These are phyloP conservation scores for Euclidia mi DNA, from an alignment of 2,888 invertebrate genomes.

Conservation along the genomic window DNA sequence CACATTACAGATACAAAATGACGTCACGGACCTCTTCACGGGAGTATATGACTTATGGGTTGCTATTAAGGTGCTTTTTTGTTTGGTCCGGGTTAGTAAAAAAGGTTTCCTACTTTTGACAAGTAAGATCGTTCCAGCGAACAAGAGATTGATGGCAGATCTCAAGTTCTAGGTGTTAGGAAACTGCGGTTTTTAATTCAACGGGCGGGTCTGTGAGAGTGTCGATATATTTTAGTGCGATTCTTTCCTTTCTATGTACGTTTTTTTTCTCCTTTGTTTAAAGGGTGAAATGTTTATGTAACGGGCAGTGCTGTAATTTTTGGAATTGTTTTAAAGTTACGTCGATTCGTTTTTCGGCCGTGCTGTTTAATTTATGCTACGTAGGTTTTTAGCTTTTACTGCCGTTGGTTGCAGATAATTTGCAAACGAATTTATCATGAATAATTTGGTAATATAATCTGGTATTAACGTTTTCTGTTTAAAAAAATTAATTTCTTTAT, in stretches of 20 bases:
- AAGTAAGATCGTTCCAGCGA: slow-evolving; percentile 29
- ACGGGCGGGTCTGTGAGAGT: slow-evolving; percentile 12
- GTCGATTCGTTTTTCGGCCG: too few species aligned
- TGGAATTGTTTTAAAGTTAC: not conserved
- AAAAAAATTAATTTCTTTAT: too few species aligned
- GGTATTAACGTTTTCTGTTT: too few species aligned
- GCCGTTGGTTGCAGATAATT: too few species aligned
- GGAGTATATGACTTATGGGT: slow-evolving; percentile 31
- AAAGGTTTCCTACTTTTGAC: slow-evolving; percentile 35
- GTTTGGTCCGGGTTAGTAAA: slow-evolving; percentile 19
- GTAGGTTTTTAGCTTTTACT: too few species aligned
- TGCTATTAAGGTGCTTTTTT: slow-evolving; percentile 34
- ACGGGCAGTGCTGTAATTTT: not conserved
- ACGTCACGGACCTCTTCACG: slow-evolving; percentile 33
- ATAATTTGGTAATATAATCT: too few species aligned
- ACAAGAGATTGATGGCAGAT: slow-evolving; percentile 18
- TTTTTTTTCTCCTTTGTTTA: slow-evolving; percentile 43
- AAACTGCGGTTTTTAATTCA: slow-evolving; percentile 19
- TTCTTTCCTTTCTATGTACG: slow-evolving; percentile 41
- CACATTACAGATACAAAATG: slow-evolving; percentile 37
- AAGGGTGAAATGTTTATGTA: slow-evolving; percentile 36
- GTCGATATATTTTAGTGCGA: slow-evolving; percentile 43
- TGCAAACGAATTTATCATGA: too few species aligned
- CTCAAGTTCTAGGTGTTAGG: slow-evolving; percentile 12
- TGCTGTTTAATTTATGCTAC: too few species aligned